A percentile compares a stretch with the other conserved stretches of the same genome.
Evolutionary conservation across 2,797 vertebrate genomes (phyloP).

Genomic region (Takifugu rubripes): DNA sequence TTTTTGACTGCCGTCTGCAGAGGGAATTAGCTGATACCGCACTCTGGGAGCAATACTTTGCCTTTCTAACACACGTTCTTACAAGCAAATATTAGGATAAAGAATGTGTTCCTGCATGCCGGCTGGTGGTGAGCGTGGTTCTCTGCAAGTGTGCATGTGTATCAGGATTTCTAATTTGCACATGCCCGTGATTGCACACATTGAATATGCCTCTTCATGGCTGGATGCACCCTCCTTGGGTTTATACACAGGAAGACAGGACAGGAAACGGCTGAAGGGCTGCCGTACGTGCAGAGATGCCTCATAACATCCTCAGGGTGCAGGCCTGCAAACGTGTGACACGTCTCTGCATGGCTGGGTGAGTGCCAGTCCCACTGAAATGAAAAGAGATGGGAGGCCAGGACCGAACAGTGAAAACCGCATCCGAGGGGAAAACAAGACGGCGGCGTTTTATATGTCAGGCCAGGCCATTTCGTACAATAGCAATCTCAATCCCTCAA

Average conservation of each 20-base stretch:
- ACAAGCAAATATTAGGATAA: neutral
- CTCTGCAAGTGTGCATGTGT: neutral
- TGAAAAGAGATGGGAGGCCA: conserved; percentile 55
- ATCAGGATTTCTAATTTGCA: conserved; percentile 26
- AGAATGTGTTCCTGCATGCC: neutral
- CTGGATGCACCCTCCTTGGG: no score
- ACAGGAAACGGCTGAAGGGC: conserved; percentile 27
- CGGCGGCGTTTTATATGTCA: conserved; percentile 45
- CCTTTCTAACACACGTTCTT: conserved; percentile 8
- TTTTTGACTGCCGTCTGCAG: conserved; percentile 15
- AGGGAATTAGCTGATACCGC: conserved; percentile 33
- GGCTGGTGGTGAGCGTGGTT: neutral
- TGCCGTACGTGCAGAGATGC: conserved; percentile 37
- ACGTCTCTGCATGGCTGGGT: conserved; percentile 40
- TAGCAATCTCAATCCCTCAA: conserved; percentile 47
- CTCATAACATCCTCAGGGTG: conserved; percentile 40
- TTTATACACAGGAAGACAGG: neutral
- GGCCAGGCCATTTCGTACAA: conserved; percentile 56
- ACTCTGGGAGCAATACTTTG: conserved; percentile 9
- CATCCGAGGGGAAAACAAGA: conserved; percentile 18
- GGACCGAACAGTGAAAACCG: conserved; percentile 37
- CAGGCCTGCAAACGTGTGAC: conserved; percentile 46
- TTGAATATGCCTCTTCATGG: neutral
- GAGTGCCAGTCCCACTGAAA: conserved; percentile 43
- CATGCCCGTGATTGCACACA: conserved; percentile 3